Base-by-base conservation (phyloP, 2,797 vertebrate genomes). In the Zalophus californianus region DNA sequence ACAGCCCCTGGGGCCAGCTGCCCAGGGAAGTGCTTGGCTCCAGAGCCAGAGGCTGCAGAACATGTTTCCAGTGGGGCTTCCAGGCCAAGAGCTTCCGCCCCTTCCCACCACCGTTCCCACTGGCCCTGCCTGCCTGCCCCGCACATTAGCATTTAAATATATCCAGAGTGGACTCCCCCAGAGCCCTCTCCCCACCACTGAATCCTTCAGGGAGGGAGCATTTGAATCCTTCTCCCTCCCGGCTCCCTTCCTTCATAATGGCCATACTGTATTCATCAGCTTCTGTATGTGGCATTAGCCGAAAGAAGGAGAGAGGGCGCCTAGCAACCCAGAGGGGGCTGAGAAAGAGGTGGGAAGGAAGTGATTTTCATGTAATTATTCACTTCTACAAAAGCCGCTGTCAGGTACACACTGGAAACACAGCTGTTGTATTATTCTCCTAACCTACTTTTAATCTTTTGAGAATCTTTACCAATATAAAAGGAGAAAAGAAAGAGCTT, bases 281-380 rank as follows among this genome's bases (percentile, higher is more conserved):
- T 32, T 95, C 98, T 94, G 98, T 97, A 98, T 98, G 98, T 98
- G 97, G 97, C 98, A 98, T 99, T 98, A 99, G 98, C 99, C 83
- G 95, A 97, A 98, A 93, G 98, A 97, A 92, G 98, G 96, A 98
- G 98, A 82, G 52, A 78, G 96, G 97, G 94, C 38, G 98, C 99
- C 98, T 99, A 99, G 99, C 99, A 99, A 99, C 99, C 97, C 86
- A 38, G 97, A 98, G 98, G 98, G 97, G 98, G 98, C 98, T 98
- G 97, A 95, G 97, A 98, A 97, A 98, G 98, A 98, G 98, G 98
- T 98, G 98, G 98, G 98, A 98, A 99, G 99, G 99, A 99, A 99
- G 99, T 98, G 98, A 98, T 98, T 98, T 99, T 99, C 98, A 98
- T 98, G 99, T 99, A 98, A 99, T 99, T 99, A 98, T 99, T 99